These are phyloP conservation scores for Poecile atricapillus DNA, from an alignment of 2,113 vertebrate genomes.

Conservation along the genomic window DNA sequence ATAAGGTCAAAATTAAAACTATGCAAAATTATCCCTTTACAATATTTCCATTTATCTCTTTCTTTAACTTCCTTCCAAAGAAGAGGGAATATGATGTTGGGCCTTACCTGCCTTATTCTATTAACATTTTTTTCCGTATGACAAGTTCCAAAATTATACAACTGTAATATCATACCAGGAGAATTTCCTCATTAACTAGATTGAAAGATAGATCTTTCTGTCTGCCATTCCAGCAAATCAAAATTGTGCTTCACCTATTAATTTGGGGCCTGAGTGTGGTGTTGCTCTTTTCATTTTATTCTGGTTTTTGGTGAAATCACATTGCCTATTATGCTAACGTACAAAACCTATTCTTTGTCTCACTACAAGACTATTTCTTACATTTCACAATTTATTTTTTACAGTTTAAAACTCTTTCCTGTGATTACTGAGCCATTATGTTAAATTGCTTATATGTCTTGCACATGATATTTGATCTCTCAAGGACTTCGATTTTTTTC, in stretches of 20 bases:
- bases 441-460: not conserved
- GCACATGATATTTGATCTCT: not conserved
- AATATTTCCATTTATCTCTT: not conserved
- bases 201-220: not conserved
- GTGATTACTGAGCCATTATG: not conserved
- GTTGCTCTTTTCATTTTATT: not conserved
- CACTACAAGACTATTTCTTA: not conserved
- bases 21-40: not conserved
- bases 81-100: not conserved
- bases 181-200: not conserved
- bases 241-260: not conserved
- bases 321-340: accelerated
- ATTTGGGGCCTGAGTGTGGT: not conserved
- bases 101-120: not conserved
- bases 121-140: not conserved
- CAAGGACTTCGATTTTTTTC: not conserved
- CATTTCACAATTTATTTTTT: not conserved
- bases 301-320: not conserved
- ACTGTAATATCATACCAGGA: not conserved
- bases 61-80: not conserved
- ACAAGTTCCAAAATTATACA: not conserved
- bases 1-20: not conserved
- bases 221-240: not conserved
- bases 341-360: not conserved
- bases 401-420: not conserved